Evolutionary conservation across 2,888 invertebrate genomes (phyloP), one percentile per base, ranked within the genome.

Genomic region (Eulithis testata): DNA sequence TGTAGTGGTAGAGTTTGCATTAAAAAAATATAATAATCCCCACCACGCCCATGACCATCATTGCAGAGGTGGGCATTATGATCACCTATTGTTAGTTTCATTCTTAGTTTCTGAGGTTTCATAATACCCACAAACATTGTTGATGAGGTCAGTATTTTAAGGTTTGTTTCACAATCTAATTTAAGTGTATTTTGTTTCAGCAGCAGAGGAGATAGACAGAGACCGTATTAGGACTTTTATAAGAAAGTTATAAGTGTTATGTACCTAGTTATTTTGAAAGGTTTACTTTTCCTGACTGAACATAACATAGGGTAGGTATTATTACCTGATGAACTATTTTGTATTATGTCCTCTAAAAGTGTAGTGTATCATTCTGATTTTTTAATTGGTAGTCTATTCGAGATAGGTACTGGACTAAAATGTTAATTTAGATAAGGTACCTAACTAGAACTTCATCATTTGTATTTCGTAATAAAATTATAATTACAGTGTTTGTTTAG

Each of bases 151-250:
- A 2, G 21, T 21, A 31, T 31, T 31, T 31, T 31, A 31, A 31
- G 31, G 6, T 3, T 31, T 31, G 31, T 31, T 31, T 31, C 6
- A 31, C 3, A 31, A 31, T 40, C 40, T 40, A 9, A 40, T 40
- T 9, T 40, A 2, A 40, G 6, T 40, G 54, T 71, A 64, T 63
- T 90, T 71, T 90, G 85, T 83, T 93, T 83, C 86, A 92, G 94
- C 68, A 86, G 93, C 76, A 60, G 67, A 49, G 67, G 67, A 53
- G 67, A 67, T 50, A 50, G 80, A 56, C 80, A 80, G 70, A 75
- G 80, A 75, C 82, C 82, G 47, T 85, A 85, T 73, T 85, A 76
- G 74, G 64, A 60, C 54, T 58, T 60, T 60, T 66, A 60, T 61
- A 36, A 60, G 4, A 61, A 12, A 51, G 47, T 44, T 50, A 43